Percentiles rank a stretch among this genome's conserved stretches.
phyloP scores from a whole-genome alignment of 2,888 invertebrate species.

The Deilephila elpenor region DNA sequence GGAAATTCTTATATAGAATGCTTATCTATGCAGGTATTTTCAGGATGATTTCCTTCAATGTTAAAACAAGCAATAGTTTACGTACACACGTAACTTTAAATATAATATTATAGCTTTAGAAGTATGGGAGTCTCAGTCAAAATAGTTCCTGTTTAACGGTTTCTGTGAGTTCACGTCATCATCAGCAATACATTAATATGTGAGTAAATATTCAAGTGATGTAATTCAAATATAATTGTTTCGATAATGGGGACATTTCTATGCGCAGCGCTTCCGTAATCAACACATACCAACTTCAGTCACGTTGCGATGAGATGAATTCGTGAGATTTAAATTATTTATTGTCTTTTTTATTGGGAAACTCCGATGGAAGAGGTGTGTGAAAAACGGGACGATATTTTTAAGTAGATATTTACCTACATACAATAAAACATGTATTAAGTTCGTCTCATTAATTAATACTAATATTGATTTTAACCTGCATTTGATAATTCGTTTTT shows the following conservation, averaged over 20 bases:
- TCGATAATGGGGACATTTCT: neutral
- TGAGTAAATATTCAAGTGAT: neutral
- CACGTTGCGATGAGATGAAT: neutral
- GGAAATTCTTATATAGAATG: no score
- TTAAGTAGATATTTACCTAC: no score
- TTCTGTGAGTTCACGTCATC: neutral
- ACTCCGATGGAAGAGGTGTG: neutral
- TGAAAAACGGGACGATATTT: neutral
- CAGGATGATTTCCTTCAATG: no score
- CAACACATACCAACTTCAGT: neutral
- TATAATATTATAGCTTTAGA: no score
- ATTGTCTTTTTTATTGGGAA: neutral
- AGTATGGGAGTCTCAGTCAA: no score
- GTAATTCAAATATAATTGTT: constrained; percentile 12
- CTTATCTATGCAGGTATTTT: no score
- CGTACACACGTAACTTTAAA: no score
- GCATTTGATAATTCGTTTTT: no score
- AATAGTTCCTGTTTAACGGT: neutral
- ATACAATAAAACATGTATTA: no score
- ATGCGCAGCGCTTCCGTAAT: neutral
- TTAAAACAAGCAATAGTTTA: no score
- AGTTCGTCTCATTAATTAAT: no score
- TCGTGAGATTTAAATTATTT: neutral
- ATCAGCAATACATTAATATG: neutral
- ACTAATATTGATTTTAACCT: no score